Base-by-base conservation (phyloP, 2,888 invertebrate genomes). In the Ceraclea dissimilis region DNA sequence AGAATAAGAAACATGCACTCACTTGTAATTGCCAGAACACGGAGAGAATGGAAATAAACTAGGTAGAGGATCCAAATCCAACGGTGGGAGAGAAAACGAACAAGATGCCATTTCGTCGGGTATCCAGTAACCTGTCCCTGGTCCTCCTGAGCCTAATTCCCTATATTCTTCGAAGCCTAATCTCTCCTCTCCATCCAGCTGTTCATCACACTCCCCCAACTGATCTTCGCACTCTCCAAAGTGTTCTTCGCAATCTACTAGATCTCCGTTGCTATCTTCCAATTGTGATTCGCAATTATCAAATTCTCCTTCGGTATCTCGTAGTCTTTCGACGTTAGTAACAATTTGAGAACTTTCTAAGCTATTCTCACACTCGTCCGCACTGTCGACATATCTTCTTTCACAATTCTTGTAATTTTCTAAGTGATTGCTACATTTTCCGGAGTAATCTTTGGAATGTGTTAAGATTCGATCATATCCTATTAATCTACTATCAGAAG, bases 21-120 rank as follows among this genome's bases (percentile, higher is more conserved):
- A 86, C 86, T 87, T 88, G 76, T 88, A 90, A 51, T 78, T 76
- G 58, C 84, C 84, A 57, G 88, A 82, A 69, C 88, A 88, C 0
- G 92, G 90, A 50, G 90, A 89, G 71, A 93, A 91, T 2, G 92
- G 87, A 66, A 93, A 92, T 53, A 93, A 81, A 57, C 86, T 87
- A 0, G 93, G 90, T 63, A 93, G 71, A 6, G 92, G 91, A 67
- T 94, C 93, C 68, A 93, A 78, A 68, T 93, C 93, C 64, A 93
- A 73, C 0, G 88, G 82, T 20, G 91, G 89, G 64, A 93, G 72
- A 1, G 90, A 86, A 74, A 91, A 92, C 34, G 90, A 56, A 47
- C 51, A 59, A 34, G 58, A 55, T 8, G 51, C 54, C 54, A 54
- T 55, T 31, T 58, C 58, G 54, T 55, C 58, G 51, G 58, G 59